Evolutionary conservation across 2,797 vertebrate genomes (phyloP).

Genomic region (Sebastes minor): DNA sequence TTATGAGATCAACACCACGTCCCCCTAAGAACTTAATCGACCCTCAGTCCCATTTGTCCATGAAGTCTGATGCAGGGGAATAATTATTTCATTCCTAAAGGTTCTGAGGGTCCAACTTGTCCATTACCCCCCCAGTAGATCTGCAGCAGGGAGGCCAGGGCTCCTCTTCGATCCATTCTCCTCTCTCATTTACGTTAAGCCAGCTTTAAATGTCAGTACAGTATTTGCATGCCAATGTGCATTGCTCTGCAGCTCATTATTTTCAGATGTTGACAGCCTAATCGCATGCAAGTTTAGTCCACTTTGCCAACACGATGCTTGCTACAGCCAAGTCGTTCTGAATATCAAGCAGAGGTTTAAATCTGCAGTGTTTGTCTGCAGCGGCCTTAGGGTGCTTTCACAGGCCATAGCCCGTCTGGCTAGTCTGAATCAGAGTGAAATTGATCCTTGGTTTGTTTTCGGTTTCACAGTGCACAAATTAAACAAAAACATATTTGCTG

Average conservation of each 20-base stretch:
- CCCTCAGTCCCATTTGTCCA: constrained; percentile 73
- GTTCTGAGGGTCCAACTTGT: constrained; percentile 73
- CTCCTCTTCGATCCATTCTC: constrained; percentile 71
- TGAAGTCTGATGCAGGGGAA: constrained; percentile 70
- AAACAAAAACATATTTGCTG: too few relatives aligned
- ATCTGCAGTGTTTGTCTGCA: constrained; percentile 27
- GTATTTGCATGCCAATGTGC: constrained; percentile 81
- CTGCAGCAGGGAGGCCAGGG: constrained; percentile 43
- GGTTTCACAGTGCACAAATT: too few relatives aligned
- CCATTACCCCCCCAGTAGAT: constrained; percentile 67
- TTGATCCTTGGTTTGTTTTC: too few relatives aligned
- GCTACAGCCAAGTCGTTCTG: constrained; percentile 55
- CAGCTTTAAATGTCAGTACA: constrained; percentile 82
- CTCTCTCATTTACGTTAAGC: constrained; percentile 75
- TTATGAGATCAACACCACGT: constrained; percentile 79
- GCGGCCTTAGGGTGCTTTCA: constrained; percentile 1
- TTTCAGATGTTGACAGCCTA: constrained; percentile 75
- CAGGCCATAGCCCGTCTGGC: too few relatives aligned
- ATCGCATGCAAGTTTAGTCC: constrained; percentile 72
- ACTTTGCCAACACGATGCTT: constrained; percentile 71
- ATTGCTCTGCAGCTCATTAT: constrained; percentile 76
- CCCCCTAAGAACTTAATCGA: constrained; percentile 78
- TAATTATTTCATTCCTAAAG: constrained; percentile 78
- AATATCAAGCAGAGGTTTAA: constrained; percentile 38
- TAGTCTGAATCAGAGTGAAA: too few relatives aligned